Evolutionary conservation across 2,797 vertebrate genomes (phyloP), one percentile per base, ranked within the genome.

Genomic region (Gymnothorax reevesii): DNA sequence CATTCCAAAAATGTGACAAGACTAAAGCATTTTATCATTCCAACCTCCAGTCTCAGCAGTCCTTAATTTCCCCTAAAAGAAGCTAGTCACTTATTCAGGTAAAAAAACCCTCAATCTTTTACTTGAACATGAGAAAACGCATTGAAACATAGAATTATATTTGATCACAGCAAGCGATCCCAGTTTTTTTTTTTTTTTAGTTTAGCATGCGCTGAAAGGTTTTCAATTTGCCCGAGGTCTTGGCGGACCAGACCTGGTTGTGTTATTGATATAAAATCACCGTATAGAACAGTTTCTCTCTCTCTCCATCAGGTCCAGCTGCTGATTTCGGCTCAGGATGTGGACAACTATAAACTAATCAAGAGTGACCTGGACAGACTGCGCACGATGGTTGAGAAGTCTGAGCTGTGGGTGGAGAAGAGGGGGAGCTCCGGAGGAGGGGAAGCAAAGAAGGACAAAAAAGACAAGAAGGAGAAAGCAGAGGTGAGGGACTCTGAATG

Each of bases 381-480:
- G 22, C 95, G 98, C 69, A 99, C 94, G 0, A 97, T 99, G 96
- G 98, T 99, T 90, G 98, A 99, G 93, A 99, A 99, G 87, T 99
- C 98, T 0, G 98, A 99, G 90, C 96, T 99, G 73, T 99, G 98
- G 98, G 97, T 99, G 91, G 98, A 99, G 91, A 99, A 99, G 94
- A 99, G 98, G 89, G 94, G 95, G 89, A 96, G 91, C 55, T 87
- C 92, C 54, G 97, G 97, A 87, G 92, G 94, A 1, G 95, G 95
- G 75, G 96, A 97, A 0, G 95, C 95, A 0, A 94, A 96, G 86
- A 95, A 98, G 89, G 98, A 98, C 82, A 97, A 98, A 91, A 97
- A 97, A 90, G 97, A 93, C 73, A 93, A 93, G 89, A 93, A 93
- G 83, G 93, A 95, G 64, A 95, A 94, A 89, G 90, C 10, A 57